A percentile compares a stretch with the other conserved stretches of the same genome.
Evolutionary conservation across 2,888 invertebrate genomes (phyloP).

Genomic region (Lapara coniferarum): DNA sequence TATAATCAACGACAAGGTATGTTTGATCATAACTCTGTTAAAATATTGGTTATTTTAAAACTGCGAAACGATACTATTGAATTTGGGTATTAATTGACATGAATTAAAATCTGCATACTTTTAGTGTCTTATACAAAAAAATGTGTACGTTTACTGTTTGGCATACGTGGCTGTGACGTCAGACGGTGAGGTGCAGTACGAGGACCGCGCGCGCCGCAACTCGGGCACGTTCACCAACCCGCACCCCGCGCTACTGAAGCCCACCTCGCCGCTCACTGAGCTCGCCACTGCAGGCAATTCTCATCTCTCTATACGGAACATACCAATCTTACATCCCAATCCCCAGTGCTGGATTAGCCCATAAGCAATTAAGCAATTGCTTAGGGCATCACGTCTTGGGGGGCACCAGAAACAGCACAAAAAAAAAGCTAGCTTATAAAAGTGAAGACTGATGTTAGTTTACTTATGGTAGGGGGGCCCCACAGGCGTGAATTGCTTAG

Average conservation of each 20-base stretch:
- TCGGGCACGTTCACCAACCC: conserved; percentile 75
- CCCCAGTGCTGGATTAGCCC: too few species aligned
- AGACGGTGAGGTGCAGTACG: conserved; percentile 63
- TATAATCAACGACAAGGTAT: conserved; percentile 72
- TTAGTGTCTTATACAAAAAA: not conserved
- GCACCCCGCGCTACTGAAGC: conserved; percentile 70
- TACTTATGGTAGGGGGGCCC: too few species aligned
- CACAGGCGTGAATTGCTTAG: too few species aligned
- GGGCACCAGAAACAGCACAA: too few species aligned
- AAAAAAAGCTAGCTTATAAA: too few species aligned
- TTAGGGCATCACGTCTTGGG: too few species aligned
- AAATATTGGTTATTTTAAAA: too few species aligned
- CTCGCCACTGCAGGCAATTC: conserved; percentile 78
- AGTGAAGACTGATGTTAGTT: too few species aligned
- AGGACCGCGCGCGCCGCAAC: conserved; percentile 70
- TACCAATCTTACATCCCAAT: not conserved
- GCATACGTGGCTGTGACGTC: conserved; percentile 29
- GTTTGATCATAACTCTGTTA: conserved; percentile 3
- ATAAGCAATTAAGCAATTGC: too few species aligned
- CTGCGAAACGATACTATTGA: too few species aligned
- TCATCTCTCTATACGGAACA: not conserved
- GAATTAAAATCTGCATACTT: not conserved
- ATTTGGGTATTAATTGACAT: conserved; percentile 7
- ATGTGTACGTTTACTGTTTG: conserved; percentile 7
- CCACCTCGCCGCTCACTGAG: conserved; percentile 72